Evolutionary conservation across 2,113 vertebrate species (phyloP).

Genomic region (Narcine bancroftii): DNA sequence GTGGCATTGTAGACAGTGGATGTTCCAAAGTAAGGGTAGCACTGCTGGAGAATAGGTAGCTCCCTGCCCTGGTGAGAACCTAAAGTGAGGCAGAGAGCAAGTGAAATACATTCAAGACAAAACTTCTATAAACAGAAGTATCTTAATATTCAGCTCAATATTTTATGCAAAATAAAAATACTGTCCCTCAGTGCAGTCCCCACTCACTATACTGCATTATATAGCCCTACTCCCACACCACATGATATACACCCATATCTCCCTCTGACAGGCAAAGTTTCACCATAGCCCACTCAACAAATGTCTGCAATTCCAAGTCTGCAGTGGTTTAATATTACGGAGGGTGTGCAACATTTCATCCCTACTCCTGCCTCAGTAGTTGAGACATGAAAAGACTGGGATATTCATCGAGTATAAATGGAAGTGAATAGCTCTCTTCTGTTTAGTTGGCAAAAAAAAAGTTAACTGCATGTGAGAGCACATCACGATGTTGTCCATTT

Average conservation of each 20-base stretch:
- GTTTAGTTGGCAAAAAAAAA: slow-evolving; percentile 61
- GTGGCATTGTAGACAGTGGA: too few species aligned
- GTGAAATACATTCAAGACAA: background rate
- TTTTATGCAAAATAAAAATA: background rate
- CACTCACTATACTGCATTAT: background rate
- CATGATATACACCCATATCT: too few species aligned
- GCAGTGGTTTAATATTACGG: background rate
- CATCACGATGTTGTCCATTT: slow-evolving; percentile 53
- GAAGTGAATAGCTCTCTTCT: slow-evolving; percentile 43
- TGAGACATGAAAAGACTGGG: background rate
- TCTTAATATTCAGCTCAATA: too few species aligned
- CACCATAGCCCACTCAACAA: background rate
- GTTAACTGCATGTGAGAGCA: slow-evolving; percentile 52
- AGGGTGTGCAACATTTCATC: background rate
- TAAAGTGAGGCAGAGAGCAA: background rate
- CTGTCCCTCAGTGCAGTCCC: background rate
- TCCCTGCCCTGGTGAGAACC: background rate
- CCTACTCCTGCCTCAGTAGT: background rate
- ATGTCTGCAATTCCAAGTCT: background rate
- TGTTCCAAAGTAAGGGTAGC: background rate
- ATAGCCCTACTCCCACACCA: background rate
- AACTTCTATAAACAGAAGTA: too few species aligned
- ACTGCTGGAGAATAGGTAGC: background rate
- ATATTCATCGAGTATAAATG: slow-evolving; percentile 10
- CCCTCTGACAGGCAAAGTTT: background rate